Percentiles rank a stretch among this genome's conserved stretches.
phyloP scores from a whole-genome alignment of 2,888 invertebrate species.

The Micoletzkya japonica region DNA sequence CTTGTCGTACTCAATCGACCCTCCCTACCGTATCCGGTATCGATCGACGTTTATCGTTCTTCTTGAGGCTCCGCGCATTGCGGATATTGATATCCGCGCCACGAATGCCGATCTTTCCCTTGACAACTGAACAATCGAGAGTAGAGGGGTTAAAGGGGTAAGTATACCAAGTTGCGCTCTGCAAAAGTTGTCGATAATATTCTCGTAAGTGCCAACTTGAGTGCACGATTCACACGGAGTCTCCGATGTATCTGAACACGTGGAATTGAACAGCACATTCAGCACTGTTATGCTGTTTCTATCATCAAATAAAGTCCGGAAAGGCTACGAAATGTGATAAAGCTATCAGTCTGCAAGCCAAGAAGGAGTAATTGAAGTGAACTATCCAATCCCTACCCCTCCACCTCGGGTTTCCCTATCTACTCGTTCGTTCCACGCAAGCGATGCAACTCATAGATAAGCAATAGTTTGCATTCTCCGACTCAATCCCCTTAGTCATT shows the following conservation, averaged over 20 bases:
- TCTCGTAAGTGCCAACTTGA: slow-evolving; percentile 72
- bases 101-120: slow-evolving; percentile 7
- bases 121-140: slow-evolving; percentile 13
- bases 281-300: too few relatives aligned
- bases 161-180: slow-evolving; percentile 69
- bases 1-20: not conserved
- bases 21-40: slow-evolving; percentile 36
- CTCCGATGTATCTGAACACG: too few relatives aligned
- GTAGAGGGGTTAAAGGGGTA: too few relatives aligned
- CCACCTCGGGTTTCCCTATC: not conserved
- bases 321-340: too few relatives aligned
- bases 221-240: slow-evolving; percentile 68
- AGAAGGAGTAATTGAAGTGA: too few relatives aligned
- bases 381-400: not conserved
- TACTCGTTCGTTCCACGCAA: not conserved
- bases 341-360: too few relatives aligned
- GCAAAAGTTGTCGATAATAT: slow-evolving; percentile 72
- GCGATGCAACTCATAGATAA: too few relatives aligned
- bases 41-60: slow-evolving; percentile 43
- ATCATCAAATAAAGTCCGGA: too few relatives aligned
- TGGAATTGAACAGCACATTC: not conserved
- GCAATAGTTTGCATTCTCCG: too few relatives aligned
- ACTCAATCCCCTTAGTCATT: too few relatives aligned
- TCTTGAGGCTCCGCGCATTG: slow-evolving; percentile 53
- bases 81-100: slow-evolving; percentile 46